Evolutionary conservation across 2,797 vertebrate species (phyloP).

Genomic region (Manis javanica): DNA sequence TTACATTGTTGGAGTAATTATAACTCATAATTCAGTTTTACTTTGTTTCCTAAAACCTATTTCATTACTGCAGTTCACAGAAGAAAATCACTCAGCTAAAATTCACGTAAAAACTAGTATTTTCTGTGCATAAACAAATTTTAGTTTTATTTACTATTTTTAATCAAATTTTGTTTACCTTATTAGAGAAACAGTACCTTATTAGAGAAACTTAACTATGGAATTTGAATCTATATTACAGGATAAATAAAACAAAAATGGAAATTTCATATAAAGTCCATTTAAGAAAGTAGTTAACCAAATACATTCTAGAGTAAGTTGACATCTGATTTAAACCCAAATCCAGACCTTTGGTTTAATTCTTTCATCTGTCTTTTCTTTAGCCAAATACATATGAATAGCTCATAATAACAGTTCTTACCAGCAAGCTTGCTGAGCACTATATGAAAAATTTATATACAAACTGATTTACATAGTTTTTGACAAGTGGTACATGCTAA

Average conservation of each 20-base stretch:
- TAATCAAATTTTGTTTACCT: neutral
- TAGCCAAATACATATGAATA: neutral
- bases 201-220: neutral
- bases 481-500: neutral
- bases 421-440: neutral
- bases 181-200: neutral
- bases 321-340: neutral
- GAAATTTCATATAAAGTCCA: neutral
- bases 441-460: neutral
- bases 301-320: neutral
- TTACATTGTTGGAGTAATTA: constrained; percentile 35
- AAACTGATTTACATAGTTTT: neutral
- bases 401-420: neutral
- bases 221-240: constrained; percentile 3
- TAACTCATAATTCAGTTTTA: constrained; percentile 63
- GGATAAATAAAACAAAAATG: neutral
- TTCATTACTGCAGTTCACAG: constrained; percentile 51
- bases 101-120: constrained; percentile 27
- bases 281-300: neutral
- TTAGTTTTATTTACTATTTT: neutral
- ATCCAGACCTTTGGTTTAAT: neutral
- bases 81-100: constrained; percentile 48
- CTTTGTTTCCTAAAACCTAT: constrained; percentile 11
- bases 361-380: neutral
- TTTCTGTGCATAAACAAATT: neutral